phyloP scores from a whole-genome alignment of 2,113 vertebrate species.

The Tonatia bakeri region DNA sequence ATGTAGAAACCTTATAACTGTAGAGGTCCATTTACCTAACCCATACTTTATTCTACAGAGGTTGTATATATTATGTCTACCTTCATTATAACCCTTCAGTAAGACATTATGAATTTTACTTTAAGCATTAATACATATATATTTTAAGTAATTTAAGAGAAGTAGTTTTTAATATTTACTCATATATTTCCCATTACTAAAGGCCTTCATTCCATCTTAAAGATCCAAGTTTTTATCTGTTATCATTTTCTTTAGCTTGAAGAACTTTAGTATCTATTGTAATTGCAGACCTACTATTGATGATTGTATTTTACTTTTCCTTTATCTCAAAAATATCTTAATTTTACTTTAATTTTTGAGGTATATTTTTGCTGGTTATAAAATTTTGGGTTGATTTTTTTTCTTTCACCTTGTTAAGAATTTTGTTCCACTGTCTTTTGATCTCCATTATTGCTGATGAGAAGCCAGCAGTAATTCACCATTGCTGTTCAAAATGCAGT shows the following conservation, averaged over 20 bases:
- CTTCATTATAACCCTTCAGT: neutral
- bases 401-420: neutral
- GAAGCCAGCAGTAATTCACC: neutral
- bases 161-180: neutral
- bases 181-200: neutral
- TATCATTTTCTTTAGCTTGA: neutral
- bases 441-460: neutral
- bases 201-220: slow-evolving; percentile 2
- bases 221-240: neutral
- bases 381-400: neutral
- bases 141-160: neutral
- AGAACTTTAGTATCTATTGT: neutral
- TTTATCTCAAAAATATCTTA: neutral
- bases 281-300: neutral
- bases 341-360: slow-evolving; percentile 10
- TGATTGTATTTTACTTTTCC: neutral
- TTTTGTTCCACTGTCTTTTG: neutral
- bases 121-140: neutral
- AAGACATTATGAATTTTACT: neutral
- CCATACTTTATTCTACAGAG: neutral
- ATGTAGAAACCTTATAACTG: neutral
- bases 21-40: neutral
- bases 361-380: neutral
- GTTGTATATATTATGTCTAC: neutral
- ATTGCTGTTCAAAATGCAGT: neutral